A percentile compares a stretch with the other conserved stretches of the same genome.
Conservation (phyloP, 2,113 vertebrate genomes). For the Pterocles burchelli region DNA sequence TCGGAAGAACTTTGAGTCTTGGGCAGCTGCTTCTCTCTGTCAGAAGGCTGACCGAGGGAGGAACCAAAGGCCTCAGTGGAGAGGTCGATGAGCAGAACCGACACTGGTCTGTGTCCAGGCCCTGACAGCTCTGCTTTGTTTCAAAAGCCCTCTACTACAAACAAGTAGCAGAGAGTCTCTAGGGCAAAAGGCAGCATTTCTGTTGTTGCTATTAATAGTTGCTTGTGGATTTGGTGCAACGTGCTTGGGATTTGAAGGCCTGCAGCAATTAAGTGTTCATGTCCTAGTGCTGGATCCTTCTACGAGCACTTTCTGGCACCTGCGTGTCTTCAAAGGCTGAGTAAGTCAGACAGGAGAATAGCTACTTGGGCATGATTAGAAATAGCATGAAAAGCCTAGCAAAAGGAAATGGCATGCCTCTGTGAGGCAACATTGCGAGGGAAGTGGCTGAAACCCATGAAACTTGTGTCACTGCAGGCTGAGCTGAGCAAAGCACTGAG, state of each 20-base stretch:
- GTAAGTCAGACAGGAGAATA: background rate
- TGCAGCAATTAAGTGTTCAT: background rate
- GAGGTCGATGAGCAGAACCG: background rate
- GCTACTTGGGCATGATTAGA: constrained; percentile 3
- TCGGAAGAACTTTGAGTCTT: background rate
- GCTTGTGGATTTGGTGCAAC: background rate
- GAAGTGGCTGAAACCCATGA: constrained; percentile 46
- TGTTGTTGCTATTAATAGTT: background rate
- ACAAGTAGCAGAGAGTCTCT: background rate
- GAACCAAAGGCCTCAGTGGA: background rate
- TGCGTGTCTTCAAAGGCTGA: constrained; percentile 13
- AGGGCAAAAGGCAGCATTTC: background rate
- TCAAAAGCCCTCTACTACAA: background rate
- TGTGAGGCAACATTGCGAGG: background rate
- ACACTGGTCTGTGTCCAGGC: background rate
- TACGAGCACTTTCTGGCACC: background rate
- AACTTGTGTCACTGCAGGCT: constrained; percentile 11
- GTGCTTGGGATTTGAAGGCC: background rate
- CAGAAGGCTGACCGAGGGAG: background rate
- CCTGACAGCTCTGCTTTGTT: background rate
- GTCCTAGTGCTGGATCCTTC: background rate
- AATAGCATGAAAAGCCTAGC: constrained; percentile 6
- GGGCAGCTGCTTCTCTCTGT: background rate
- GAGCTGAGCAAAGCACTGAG: background rate
- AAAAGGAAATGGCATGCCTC: constrained; percentile 30